phyloP scores from a whole-genome alignment of 2,888 invertebrate species.

The Encarsia formosa region DNA sequence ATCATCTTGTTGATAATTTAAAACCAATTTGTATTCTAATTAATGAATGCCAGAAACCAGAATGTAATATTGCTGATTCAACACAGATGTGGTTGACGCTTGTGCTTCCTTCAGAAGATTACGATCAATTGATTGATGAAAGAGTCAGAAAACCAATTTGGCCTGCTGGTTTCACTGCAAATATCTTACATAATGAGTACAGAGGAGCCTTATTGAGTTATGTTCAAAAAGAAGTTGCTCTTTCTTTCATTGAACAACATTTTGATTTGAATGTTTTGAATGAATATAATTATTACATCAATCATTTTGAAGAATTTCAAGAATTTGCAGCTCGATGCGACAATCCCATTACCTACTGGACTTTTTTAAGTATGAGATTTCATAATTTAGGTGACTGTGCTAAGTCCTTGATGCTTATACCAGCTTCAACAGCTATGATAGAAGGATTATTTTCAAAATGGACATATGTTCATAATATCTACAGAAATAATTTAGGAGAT shows the following conservation, averaged over 20 bases:
- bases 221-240: neutral
- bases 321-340: constrained; percentile 13
- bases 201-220: neutral
- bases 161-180: neutral
- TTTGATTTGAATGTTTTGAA: neutral
- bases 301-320: neutral
- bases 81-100: neutral
- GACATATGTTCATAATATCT: too few species aligned
- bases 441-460: too few species aligned
- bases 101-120: neutral
- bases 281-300: neutral
- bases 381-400: too few species aligned
- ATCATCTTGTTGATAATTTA: neutral
- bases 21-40: neutral
- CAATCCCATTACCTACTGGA: constrained; percentile 39
- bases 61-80: neutral
- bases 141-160: neutral
- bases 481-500: too few species aligned
- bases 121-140: neutral
- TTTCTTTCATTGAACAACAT: neutral
- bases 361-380: too few species aligned
- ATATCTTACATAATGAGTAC: neutral
- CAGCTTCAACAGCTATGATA: too few species aligned
- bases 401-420: too few species aligned
- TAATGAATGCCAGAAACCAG: neutral